Conservation (phyloP, 2,113 vertebrate species). For the Setophaga coronata region DNA sequence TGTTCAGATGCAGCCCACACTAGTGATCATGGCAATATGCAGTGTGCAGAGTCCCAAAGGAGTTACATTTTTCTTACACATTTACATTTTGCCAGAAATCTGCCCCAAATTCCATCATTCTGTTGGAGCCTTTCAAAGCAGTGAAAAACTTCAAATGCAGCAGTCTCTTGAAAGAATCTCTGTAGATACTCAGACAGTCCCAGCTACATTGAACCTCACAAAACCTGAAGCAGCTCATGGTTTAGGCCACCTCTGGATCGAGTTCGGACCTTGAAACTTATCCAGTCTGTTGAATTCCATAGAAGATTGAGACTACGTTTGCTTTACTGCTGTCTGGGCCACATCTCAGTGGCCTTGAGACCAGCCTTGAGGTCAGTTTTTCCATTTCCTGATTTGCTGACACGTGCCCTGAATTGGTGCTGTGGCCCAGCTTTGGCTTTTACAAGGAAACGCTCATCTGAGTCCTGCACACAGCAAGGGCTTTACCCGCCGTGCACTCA, state of each 20-base stretch:
- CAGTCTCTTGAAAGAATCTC: not conserved
- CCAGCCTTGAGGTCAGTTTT: not conserved
- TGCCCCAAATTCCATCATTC: not conserved
- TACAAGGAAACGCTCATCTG: not conserved
- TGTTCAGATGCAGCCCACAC: not conserved
- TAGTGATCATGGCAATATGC: not conserved
- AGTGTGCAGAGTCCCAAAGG: not conserved
- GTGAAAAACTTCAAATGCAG: not conserved
- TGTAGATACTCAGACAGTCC: not conserved
- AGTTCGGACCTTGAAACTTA: not conserved
- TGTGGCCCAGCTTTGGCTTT: not conserved
- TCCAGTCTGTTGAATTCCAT: not conserved
- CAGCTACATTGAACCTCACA: not conserved
- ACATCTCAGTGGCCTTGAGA: not conserved
- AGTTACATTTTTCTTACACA: not conserved
- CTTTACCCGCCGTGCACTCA: not conserved
- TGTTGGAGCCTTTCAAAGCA: not conserved
- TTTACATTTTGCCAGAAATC: not conserved
- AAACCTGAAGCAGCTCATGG: not conserved
- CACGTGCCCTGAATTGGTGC: not conserved
- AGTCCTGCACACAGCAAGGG: not conserved
- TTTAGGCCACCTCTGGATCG: not conserved
- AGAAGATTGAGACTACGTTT: not conserved
- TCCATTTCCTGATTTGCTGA: not conserved
- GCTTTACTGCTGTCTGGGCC: not conserved